Percentiles rank a stretch among this genome's conserved stretches.
phyloP scores from a whole-genome alignment of 2,113 vertebrate species.

The Sorex araneus region DNA sequence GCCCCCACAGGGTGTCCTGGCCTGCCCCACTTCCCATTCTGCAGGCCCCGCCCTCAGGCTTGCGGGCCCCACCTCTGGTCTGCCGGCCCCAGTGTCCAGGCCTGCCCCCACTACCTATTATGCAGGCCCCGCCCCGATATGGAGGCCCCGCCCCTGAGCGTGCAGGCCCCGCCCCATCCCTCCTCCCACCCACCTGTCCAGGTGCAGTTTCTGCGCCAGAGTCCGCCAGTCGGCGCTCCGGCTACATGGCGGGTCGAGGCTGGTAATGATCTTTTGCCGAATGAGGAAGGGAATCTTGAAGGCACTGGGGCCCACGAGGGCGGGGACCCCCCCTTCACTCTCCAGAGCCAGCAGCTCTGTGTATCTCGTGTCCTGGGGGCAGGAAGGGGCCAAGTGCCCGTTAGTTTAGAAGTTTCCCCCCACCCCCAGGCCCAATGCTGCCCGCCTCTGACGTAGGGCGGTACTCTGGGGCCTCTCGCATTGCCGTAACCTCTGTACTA shows the following conservation, averaged over 20 bases:
- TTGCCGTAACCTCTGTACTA: too few species aligned
- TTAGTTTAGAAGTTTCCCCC: neutral
- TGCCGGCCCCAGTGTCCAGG: too few species aligned
- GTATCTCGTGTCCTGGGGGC: conserved; percentile 93
- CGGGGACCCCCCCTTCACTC: conserved; percentile 94
- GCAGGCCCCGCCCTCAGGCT: too few species aligned
- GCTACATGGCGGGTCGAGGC: conserved; percentile 95
- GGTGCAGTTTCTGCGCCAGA: conserved; percentile 98
- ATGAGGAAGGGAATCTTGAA: conserved; percentile 99
- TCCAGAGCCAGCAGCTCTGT: conserved; percentile 91
- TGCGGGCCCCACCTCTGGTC: too few species aligned
- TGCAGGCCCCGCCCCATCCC: neutral
- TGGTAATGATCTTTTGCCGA: conserved; percentile 99
- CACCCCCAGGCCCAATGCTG: neutral
- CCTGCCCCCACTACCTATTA: too few species aligned
- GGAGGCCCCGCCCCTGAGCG: neutral
- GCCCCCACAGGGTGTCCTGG: too few species aligned
- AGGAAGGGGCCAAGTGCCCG: neutral
- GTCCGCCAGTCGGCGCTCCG: conserved; percentile 98
- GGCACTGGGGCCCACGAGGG: conserved; percentile 98
- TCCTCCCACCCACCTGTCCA: conserved; percentile 93
- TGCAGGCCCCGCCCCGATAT: neutral
- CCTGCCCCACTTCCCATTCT: too few species aligned
- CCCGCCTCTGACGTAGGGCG: neutral
- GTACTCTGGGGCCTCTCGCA: neutral